Percentiles rank a stretch among this genome's conserved stretches.
Conservation (phyloP, 35 echinoderm and acorn worm genomes). For the Hemicentrotus pulcherrimus region DNA sequence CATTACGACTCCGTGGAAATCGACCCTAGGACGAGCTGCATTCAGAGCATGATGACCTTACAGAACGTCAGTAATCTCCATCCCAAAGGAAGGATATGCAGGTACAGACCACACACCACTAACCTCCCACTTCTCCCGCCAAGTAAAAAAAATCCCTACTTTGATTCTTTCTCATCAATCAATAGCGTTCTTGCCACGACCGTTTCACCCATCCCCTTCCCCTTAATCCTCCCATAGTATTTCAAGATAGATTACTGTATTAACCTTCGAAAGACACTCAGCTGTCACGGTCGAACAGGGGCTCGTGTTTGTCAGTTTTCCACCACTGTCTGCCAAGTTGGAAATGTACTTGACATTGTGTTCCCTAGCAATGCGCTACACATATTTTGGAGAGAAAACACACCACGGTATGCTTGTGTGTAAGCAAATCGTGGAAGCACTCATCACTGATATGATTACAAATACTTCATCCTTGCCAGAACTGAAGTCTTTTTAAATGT, state of each 20-base stretch:
- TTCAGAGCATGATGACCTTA: slow-evolving; percentile 17
- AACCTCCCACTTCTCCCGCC: too few relatives aligned
- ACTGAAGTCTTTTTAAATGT: not conserved
- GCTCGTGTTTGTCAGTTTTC: not conserved
- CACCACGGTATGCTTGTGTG: not conserved
- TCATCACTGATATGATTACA: not conserved
- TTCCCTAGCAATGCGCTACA: not conserved
- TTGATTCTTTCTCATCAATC: too few relatives aligned
- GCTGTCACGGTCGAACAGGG: not conserved
- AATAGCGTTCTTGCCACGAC: too few relatives aligned
- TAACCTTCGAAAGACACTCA: too few relatives aligned
- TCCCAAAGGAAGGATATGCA: slow-evolving; percentile 34
- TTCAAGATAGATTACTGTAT: not conserved
- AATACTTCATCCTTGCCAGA: not conserved
- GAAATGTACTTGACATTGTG: too few relatives aligned
- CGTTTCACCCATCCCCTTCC: not conserved
- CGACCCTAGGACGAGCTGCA: not conserved
- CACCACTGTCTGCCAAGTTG: not conserved
- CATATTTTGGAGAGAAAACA: not conserved
- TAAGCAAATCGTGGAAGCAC: not conserved
- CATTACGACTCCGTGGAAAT: not conserved
- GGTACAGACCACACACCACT: not conserved
- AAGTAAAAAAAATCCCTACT: too few relatives aligned
- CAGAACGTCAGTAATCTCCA: not conserved
- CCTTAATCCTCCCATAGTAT: too few relatives aligned